A percentile compares a stretch with the other conserved stretches of the same genome.
Evolutionary conservation across 2,113 vertebrate genomes (phyloP).

Genomic region (Pygoscelis antarcticus): DNA sequence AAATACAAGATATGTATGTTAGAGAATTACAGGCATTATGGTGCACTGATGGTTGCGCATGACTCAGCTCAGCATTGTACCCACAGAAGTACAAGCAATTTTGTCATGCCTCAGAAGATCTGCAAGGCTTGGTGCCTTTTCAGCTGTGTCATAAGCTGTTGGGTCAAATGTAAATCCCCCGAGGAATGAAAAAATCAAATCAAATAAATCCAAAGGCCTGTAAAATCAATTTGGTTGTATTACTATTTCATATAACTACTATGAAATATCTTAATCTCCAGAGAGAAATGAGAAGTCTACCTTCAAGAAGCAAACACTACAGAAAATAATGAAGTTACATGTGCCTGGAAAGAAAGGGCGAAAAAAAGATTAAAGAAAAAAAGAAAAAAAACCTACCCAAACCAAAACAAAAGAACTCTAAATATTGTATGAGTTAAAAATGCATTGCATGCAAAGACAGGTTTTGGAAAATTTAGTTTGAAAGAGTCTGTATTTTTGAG

Average conservation of each 20-base stretch:
- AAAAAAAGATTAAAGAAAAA: no score
- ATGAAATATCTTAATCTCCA: background rate
- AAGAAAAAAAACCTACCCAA: rapidly evolving
- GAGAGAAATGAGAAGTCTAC: background rate
- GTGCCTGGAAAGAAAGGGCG: background rate
- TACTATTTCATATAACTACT: background rate
- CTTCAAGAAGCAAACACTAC: background rate
- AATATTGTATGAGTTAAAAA: background rate
- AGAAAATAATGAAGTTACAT: background rate
- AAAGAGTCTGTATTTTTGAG: background rate
- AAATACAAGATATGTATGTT: background rate
- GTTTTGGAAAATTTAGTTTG: background rate
- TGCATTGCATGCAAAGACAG: background rate
- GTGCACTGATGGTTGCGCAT: background rate
- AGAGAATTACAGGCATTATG: background rate
- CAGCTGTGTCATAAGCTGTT: background rate
- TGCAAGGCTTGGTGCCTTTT: background rate
- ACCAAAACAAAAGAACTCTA: background rate
- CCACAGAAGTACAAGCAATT: background rate
- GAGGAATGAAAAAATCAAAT: background rate
- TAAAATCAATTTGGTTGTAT: background rate
- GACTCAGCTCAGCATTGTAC: background rate
- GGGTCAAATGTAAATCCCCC: background rate
- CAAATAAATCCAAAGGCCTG: background rate
- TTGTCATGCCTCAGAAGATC: background rate